phyloP scores from a whole-genome alignment of 2,888 invertebrate genomes.

The Malthinus seriepunctatus region DNA sequence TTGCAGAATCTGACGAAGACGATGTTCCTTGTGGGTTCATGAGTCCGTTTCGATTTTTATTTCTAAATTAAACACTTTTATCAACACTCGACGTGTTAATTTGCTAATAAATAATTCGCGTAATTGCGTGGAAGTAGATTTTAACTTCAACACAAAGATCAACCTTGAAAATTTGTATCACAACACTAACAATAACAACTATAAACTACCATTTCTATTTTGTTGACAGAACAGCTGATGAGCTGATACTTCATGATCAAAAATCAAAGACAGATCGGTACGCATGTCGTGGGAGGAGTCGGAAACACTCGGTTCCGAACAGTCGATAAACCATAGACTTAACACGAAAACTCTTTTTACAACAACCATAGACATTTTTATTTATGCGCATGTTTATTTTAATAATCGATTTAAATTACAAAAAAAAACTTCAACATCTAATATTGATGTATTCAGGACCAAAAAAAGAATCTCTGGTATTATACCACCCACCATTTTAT shows the following conservation, averaged over 20 bases:
- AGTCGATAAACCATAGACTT: too few relatives aligned
- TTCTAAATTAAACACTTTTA: constrained; percentile 28
- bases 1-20: constrained; percentile 73
- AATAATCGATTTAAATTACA: too few relatives aligned
- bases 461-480: too few relatives aligned
- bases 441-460: too few relatives aligned
- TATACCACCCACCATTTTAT: too few relatives aligned
- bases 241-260: background rate
- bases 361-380: too few relatives aligned
- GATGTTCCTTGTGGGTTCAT: constrained; percentile 84
- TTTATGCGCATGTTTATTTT: too few relatives aligned
- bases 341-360: too few relatives aligned
- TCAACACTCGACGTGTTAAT: constrained; percentile 35
- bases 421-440: too few relatives aligned
- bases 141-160: constrained; percentile 66
- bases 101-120: constrained; percentile 48
- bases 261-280: background rate
- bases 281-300: constrained; percentile 2
- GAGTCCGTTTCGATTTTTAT: constrained; percentile 59
- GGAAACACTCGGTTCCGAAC: too few relatives aligned
- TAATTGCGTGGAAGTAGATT: constrained; percentile 55
- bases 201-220: constrained; percentile 40
- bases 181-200: constrained; percentile 32
- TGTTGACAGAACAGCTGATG: constrained; percentile 47
- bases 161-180: constrained; percentile 58